A percentile compares a stretch with the other conserved stretches of the same genome.
phyloP scores from a whole-genome alignment of 2,888 invertebrate species.

The Drosophila dives region DNA sequence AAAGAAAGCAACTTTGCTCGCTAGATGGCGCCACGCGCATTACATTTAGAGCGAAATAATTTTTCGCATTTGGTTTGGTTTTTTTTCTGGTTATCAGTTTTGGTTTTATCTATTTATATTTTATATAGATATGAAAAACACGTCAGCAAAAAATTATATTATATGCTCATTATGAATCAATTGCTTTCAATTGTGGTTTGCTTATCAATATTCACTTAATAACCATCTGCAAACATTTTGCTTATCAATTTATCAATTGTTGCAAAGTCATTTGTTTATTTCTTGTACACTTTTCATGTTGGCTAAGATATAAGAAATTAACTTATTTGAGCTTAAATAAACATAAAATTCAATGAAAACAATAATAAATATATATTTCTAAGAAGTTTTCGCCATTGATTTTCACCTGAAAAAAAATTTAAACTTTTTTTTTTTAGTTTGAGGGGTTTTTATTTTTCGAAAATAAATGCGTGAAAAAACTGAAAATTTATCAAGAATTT shows the following conservation, averaged over 20 bases:
- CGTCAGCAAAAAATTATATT: constrained; percentile 24
- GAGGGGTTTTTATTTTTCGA: constrained; percentile 42
- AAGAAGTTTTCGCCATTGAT: constrained; percentile 26
- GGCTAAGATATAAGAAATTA: neutral
- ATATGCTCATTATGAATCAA: constrained; percentile 47
- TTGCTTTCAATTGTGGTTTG: constrained; percentile 35
- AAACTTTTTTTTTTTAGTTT: constrained; percentile 56
- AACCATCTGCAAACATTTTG: constrained; percentile 13
- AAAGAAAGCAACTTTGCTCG: constrained; percentile 33
- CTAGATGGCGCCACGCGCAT: constrained; percentile 61
- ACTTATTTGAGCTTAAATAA: neutral
- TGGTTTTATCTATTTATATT: neutral
- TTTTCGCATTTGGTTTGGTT: neutral
- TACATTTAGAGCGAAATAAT: constrained; percentile 25
- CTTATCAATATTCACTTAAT: constrained; percentile 11
- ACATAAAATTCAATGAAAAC: neutral
- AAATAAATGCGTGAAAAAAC: neutral
- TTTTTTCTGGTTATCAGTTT: constrained; percentile 8
- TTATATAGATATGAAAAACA: neutral
- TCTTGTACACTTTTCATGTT: neutral
- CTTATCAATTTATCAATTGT: constrained; percentile 6
- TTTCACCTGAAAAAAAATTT: constrained; percentile 33
- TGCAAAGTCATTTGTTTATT: constrained; percentile 14
- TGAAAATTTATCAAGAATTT: neutral
- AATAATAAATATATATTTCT: constrained; percentile 15